phyloP scores from a whole-genome alignment of 2,113 vertebrate genomes.

The Planiliza haematocheilus region DNA sequence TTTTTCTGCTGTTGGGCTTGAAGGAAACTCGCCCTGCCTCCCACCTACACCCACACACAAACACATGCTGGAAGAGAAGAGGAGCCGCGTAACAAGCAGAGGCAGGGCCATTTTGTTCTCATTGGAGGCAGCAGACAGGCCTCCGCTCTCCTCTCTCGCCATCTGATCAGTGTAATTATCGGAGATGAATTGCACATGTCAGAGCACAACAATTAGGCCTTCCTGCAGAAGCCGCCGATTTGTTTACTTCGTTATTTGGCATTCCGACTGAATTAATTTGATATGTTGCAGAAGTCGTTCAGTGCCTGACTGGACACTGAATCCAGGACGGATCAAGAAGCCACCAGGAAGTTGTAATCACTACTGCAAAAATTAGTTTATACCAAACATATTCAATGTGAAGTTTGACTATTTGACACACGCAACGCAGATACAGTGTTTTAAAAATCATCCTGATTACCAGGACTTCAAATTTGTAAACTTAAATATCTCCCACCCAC shows the following conservation, averaged over 20 bases:
- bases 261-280: not conserved
- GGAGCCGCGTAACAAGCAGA: slow-evolving; percentile 42
- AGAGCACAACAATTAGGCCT: not conserved
- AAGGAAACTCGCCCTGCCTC: slow-evolving; percentile 16
- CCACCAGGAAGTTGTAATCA: not conserved
- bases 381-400: not conserved
- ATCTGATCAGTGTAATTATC: not conserved
- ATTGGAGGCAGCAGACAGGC: slow-evolving; percentile 21
- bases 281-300: no score
- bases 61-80: not conserved
- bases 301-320: not conserved
- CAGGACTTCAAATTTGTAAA: no score
- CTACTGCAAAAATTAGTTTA: not conserved
- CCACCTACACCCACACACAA: slow-evolving; percentile 11
- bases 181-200: not conserved
- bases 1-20: slow-evolving; percentile 25
- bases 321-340: not conserved
- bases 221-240: not conserved
- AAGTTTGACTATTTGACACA: not conserved
- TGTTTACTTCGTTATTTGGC: not conserved
- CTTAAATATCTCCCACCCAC: no score
- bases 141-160: no score
- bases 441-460: no score
- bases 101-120: slow-evolving; percentile 31
- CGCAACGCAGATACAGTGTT: no score